Evolutionary conservation across 1,140 invertebrate genomes (phyloP).

Genomic region (Caenorhabditis remanei): DNA sequence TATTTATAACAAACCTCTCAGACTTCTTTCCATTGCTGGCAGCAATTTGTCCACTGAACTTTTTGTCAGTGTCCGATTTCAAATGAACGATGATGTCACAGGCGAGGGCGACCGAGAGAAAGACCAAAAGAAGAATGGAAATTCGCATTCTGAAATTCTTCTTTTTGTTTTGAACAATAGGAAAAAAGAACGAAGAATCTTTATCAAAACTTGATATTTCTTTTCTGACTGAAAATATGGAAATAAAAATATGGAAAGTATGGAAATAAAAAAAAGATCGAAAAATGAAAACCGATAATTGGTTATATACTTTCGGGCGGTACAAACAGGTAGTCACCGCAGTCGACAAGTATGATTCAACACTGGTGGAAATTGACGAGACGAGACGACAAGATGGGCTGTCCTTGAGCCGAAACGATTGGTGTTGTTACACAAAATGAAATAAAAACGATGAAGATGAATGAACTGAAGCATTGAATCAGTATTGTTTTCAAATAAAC

Average conservation of each 20-base stretch:
- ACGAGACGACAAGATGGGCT: constrained; percentile 20
- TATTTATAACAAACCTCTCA: constrained; percentile 67
- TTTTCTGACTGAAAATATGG: no score
- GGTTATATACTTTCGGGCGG: not conserved
- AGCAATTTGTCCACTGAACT: constrained; percentile 72
- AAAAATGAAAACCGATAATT: not conserved
- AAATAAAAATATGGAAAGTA: not conserved
- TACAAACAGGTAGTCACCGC: constrained; percentile 34
- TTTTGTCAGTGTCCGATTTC: constrained; percentile 72
- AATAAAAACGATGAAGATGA: constrained; percentile 16
- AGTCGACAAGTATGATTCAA: not conserved
- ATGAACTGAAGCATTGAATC: constrained; percentile 44
- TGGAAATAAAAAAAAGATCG: not conserved
- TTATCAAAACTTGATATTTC: no score
- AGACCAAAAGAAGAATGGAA: constrained; percentile 58
- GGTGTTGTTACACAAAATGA: constrained; percentile 50
- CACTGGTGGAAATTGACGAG: not conserved
- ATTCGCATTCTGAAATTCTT: constrained; percentile 61
- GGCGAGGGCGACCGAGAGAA: constrained; percentile 61
- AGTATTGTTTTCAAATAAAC: constrained; percentile 14
- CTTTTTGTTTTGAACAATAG: not conserved
- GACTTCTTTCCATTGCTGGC: constrained; percentile 75
- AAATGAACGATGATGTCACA: constrained; percentile 76
- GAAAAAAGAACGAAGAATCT: constrained; percentile 16
- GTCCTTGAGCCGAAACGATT: constrained; percentile 24